Evolutionary conservation across 2,113 vertebrate species (phyloP).

Genomic region (Barbus barbus): DNA sequence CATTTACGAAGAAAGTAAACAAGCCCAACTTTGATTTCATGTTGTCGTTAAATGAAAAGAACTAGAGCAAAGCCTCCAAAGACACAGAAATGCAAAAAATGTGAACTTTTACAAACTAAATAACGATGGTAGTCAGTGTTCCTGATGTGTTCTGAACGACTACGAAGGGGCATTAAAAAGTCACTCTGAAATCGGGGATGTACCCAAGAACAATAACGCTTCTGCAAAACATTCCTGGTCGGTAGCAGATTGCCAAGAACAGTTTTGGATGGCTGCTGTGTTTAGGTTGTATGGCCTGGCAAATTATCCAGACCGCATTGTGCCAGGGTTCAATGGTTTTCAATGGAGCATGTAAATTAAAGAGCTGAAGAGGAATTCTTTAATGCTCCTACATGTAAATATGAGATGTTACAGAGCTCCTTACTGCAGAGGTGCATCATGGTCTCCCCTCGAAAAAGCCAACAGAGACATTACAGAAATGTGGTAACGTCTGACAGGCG

Average conservation of each 20-base stretch:
- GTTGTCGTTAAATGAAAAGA: not conserved
- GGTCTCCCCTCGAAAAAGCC: conserved; percentile 26
- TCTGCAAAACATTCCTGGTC: conserved; percentile 43
- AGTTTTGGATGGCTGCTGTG: conserved; percentile 49
- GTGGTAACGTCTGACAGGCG: conserved; percentile 17
- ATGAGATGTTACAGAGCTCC: conserved; percentile 44
- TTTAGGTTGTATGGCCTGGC: conserved; percentile 56
- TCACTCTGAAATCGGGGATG: conserved; percentile 3
- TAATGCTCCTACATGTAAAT: conserved; percentile 55
- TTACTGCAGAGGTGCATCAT: conserved; percentile 32
- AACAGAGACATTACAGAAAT: conserved; percentile 25
- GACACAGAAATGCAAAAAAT: conserved; percentile 2
- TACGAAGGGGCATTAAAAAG: conserved; percentile 43
- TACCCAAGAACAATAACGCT: conserved; percentile 50
- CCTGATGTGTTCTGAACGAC: conserved; percentile 35
- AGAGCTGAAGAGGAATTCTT: conserved; percentile 55
- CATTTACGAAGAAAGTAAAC: conserved; percentile 18
- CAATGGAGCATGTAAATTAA: conserved; percentile 56
- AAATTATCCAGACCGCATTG: conserved; percentile 43
- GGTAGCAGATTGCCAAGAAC: conserved; percentile 48
- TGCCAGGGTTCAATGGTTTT: conserved; percentile 51
- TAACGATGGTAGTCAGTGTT: conserved; percentile 21
- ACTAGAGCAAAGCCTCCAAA: not conserved
- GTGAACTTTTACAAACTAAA: conserved; percentile 32
- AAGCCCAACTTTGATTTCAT: not conserved